Percentiles rank a stretch among this genome's conserved stretches.
Evolutionary conservation across 1,140 invertebrate species (phyloP).

Genomic region (Dendrolimus punctatus): DNA sequence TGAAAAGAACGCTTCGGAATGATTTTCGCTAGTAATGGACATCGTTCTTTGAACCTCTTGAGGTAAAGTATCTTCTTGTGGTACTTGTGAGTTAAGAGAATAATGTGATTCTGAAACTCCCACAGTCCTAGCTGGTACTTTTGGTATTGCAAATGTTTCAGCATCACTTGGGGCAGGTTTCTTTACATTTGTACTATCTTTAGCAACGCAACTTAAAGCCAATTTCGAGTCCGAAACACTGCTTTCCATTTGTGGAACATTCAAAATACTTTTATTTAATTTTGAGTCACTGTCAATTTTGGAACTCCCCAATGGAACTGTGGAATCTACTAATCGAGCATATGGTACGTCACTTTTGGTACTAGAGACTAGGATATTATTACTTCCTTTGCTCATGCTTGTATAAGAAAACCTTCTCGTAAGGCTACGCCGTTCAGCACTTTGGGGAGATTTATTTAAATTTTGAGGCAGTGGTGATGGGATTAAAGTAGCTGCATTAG

Average conservation of each 20-base stretch:
- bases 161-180: constrained; percentile 39
- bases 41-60: constrained; percentile 84
- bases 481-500: constrained; percentile 56
- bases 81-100: constrained; percentile 72
- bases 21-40: constrained; percentile 90
- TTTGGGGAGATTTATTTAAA: constrained; percentile 51
- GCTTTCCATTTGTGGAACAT: constrained; percentile 75
- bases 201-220: constrained; percentile 69
- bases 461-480: constrained; percentile 59
- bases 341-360: constrained; percentile 82
- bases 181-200: constrained; percentile 41
- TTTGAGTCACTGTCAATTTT: constrained; percentile 88
- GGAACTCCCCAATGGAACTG: constrained; percentile 56
- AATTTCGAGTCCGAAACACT: constrained; percentile 88
- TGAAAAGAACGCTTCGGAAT: constrained; percentile 92
- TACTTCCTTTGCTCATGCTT: constrained; percentile 65
- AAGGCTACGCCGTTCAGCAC: constrained; percentile 67
- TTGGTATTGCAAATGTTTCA: constrained; percentile 42
- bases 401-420: constrained; percentile 78
- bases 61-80: constrained; percentile 67
- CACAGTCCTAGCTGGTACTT: constrained; percentile 59
- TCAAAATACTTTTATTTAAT: constrained; percentile 74
- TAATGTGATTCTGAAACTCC: constrained; percentile 76
- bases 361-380: constrained; percentile 50
- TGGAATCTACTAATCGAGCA: constrained; percentile 80